Conservation (phyloP, 2,113 vertebrate species). For the Menura novaehollandiae region DNA sequence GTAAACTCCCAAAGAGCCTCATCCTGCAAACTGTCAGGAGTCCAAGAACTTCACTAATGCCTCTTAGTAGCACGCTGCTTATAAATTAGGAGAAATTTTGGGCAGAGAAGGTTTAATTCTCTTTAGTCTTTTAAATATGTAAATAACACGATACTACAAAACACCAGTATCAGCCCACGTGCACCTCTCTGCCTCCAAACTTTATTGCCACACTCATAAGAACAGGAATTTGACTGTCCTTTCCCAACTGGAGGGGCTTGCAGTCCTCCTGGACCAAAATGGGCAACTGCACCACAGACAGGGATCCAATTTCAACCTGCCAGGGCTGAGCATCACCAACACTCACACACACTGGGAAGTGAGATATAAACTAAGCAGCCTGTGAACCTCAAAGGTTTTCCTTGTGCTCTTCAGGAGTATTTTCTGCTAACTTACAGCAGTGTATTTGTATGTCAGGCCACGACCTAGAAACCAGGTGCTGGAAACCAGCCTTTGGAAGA, state of each 20-base stretch:
- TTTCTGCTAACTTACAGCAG: not conserved
- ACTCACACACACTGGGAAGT: accelerated
- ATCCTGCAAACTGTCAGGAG: not conserved
- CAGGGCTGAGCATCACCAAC: not conserved
- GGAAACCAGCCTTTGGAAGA: not conserved
- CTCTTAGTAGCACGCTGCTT: not conserved
- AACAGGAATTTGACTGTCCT: not conserved
- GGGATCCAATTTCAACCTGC: accelerated
- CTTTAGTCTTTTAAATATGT: not conserved
- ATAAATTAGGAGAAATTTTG: not conserved
- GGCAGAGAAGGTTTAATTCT: not conserved
- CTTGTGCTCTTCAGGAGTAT: not conserved
- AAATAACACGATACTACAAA: accelerated
- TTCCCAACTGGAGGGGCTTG: accelerated
- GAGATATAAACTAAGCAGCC: not conserved
- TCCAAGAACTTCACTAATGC: not conserved
- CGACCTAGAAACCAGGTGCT: not conserved
- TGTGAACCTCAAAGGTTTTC: not conserved
- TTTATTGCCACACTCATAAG: accelerated
- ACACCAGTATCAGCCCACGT: not conserved
- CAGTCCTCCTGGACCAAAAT: not conserved
- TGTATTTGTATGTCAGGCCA: not conserved
- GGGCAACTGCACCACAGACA: not conserved
- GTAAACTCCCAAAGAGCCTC: not conserved
- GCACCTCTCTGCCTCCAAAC: not conserved